Base-by-base conservation (phyloP, 2,797 vertebrate genomes). In the Catharus ustulatus region DNA sequence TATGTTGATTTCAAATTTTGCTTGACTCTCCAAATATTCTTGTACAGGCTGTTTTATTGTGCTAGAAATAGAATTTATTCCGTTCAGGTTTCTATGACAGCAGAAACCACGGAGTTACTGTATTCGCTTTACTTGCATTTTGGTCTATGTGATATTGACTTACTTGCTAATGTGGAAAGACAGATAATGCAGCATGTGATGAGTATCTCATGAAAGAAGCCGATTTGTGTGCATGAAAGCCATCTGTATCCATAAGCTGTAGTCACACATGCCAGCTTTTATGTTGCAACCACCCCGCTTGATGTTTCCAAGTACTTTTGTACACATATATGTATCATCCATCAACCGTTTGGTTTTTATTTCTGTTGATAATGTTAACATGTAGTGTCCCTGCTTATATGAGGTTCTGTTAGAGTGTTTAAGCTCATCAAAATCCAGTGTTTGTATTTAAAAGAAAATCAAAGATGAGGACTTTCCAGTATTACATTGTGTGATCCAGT, bases 91-190 rank as follows among this genome's bases (percentile, higher is more conserved):
- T 97, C 97, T 91, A 73, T 97, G 85, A 94, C 89, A 94, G 96
- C 91, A 94, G 97, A 96, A 98, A 91, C 89, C 85, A 16, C 92
- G 73, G 80, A 86, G 94, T 72, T 95, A 78, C 90, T 89, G n/a
- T 85, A 92, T 96, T 96, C 98, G 92, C 95, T 97, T 94, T 97
- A 92, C 93, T 97, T 97, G 80, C 94, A 75, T 95, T 96, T 95
- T 97, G 90, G 83, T 95, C 94, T 95, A 80, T 97, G 90, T 95
- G 89, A 51, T 97, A 97, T 82, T 95, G 96, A 97, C 97, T 96
- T 97, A 91, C 90, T 94, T 95, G 96, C 97, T 98, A 98, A 98
- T 98, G 96, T 98, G 97, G 97, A 97, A 97, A 98, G 92, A 72
- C 55, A 96, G 94, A 94, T 97, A 96, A 95, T 69, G 75, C 43